Conservation (phyloP, 2,888 invertebrate genomes). For the Noctua pronuba region DNA sequence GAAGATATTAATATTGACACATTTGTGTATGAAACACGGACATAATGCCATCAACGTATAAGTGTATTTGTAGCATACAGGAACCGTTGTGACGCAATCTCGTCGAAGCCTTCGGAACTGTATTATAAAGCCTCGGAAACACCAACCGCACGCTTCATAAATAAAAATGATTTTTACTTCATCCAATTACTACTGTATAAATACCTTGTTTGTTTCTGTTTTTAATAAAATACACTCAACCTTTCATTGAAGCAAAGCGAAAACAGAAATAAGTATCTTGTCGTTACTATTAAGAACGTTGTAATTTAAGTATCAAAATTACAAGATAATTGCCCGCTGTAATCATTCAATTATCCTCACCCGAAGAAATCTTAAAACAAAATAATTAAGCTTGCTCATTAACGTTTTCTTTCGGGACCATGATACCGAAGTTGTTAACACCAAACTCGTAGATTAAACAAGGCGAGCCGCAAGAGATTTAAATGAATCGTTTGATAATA, state of each 20-base stretch:
- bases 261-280: neutral
- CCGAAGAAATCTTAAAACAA: conserved; percentile 55
- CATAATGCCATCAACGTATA: neutral
- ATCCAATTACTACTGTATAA: neutral
- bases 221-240: neutral
- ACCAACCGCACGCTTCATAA: neutral
- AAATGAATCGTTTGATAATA: conserved; percentile 56
- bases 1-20: neutral
- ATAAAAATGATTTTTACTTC: neutral
- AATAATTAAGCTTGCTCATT: conserved; percentile 54
- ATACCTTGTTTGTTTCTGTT: neutral
- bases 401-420: conserved; percentile 49
- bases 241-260: neutral
- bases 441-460: conserved; percentile 49
- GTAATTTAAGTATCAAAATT: conserved; percentile 25
- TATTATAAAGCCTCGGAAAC: conserved; percentile 5
- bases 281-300: conserved; percentile 11
- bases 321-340: conserved; percentile 3
- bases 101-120: conserved; percentile 24
- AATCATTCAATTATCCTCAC: conserved; percentile 51
- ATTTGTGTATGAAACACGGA: neutral
- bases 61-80: neutral
- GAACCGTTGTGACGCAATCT: conserved; percentile 17
- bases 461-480: conserved; percentile 34
- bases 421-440: conserved; percentile 49